Evolutionary conservation across 2,113 vertebrate species (phyloP).

Genomic region (Cyprichromis sp.): DNA sequence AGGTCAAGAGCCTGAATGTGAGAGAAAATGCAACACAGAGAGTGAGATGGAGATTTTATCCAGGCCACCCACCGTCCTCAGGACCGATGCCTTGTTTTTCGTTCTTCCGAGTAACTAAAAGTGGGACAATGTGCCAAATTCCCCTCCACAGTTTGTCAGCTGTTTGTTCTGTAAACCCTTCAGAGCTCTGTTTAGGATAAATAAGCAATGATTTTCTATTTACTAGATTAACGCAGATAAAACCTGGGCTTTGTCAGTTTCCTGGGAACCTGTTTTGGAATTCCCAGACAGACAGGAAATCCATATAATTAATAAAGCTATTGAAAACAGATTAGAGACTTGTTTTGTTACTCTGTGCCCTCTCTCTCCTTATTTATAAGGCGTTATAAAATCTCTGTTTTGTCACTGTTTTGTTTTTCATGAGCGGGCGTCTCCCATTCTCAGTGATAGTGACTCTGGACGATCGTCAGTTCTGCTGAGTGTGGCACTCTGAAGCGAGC

Average conservation of each 20-base stretch:
- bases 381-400: not conserved
- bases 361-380: not conserved
- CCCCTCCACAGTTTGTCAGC: not conserved
- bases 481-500: not conserved
- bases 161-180: not conserved
- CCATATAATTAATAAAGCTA: not conserved
- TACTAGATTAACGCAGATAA: not conserved
- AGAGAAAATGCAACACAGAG: not conserved
- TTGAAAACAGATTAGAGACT: not conserved
- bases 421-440: not conserved
- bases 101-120: not conserved
- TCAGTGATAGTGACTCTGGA: not conserved
- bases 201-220: slow-evolving; percentile 26
- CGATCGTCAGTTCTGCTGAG: slow-evolving; percentile 1
- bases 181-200: slow-evolving; percentile 16
- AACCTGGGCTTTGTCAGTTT: not conserved
- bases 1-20: slow-evolving; percentile 32
- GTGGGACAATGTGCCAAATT: not conserved
- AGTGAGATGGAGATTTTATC: not conserved
- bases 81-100: not conserved
- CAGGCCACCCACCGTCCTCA: slow-evolving; percentile 47
- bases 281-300: slow-evolving; percentile 15
- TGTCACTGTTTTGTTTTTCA: not conserved
- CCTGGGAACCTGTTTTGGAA: not conserved
- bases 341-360: not conserved